Percentiles rank a stretch among this genome's conserved stretches.
phyloP scores from a whole-genome alignment of 2,797 vertebrate genomes.

The Xiphophorus birchmanni region DNA sequence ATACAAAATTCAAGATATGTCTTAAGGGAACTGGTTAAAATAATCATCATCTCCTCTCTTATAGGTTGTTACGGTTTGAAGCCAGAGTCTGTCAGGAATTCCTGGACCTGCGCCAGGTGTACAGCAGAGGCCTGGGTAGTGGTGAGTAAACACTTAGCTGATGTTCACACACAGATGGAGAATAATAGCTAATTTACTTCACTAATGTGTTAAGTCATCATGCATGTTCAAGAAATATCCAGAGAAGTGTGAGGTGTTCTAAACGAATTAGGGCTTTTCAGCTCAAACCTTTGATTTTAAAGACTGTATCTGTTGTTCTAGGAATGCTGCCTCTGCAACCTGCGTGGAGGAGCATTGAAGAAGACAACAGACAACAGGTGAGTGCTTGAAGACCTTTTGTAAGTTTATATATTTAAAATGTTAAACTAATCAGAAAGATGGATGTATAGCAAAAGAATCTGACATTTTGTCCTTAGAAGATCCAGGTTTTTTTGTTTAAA shows the following conservation, averaged over 20 bases:
- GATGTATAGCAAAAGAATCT: not conserved
- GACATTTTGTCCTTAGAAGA: not conserved
- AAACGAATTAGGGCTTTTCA: not conserved
- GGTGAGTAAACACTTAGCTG: slow-evolving; percentile 74
- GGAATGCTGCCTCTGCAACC: slow-evolving; percentile 96
- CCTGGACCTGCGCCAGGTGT: slow-evolving; percentile 93
- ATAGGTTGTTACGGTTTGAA: slow-evolving; percentile 94
- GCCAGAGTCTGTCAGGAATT: slow-evolving; percentile 82
- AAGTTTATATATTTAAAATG: not conserved
- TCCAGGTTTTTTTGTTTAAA: not conserved
- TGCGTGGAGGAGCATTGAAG: slow-evolving; percentile 94
- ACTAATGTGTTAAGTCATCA: not conserved
- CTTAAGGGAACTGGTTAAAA: slow-evolving; percentile 5
- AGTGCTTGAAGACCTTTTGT: slow-evolving; percentile 22
- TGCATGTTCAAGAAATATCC: not conserved
- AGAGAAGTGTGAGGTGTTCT: not conserved
- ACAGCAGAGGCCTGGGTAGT: slow-evolving; percentile 85
- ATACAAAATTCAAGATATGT: not conserved
- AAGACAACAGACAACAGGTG: slow-evolving; percentile 89
- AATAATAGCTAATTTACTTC: not conserved
- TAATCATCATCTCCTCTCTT: slow-evolving; percentile 17
- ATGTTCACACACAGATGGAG: not conserved
- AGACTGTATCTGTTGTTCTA: slow-evolving; percentile 62
- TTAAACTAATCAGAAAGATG: not conserved
- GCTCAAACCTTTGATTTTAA: not conserved